Evolutionary conservation across 2,888 invertebrate species (phyloP).

Genomic region (Tetranychus truncatus): DNA sequence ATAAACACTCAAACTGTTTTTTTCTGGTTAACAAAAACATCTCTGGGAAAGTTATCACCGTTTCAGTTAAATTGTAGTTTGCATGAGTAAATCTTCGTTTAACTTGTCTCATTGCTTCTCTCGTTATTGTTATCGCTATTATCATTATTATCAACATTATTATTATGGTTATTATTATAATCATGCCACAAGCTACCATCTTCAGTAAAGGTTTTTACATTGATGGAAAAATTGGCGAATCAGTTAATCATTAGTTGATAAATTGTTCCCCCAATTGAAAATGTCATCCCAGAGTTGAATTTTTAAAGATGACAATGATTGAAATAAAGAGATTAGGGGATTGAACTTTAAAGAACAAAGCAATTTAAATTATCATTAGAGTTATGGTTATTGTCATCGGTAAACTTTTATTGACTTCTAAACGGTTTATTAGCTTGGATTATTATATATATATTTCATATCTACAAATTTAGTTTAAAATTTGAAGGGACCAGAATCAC

Average conservation of each 20-base stretch:
- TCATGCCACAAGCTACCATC: not conserved
- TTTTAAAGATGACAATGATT: no score
- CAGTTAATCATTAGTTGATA: no score
- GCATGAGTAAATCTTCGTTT: not conserved
- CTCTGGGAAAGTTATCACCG: constrained; percentile 1
- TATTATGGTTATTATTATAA: not conserved
- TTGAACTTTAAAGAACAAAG: no score
- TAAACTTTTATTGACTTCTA: no score
- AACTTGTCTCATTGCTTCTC: not conserved
- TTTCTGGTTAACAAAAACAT: not conserved
- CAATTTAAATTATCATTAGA: no score
- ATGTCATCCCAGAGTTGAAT: no score
- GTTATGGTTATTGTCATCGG: no score
- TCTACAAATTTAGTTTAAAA: not conserved
- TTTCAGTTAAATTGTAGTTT: not conserved
- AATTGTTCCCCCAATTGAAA: no score
- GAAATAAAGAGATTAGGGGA: no score
- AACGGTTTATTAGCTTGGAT: not conserved
- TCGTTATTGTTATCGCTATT: not conserved
- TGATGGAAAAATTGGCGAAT: no score
- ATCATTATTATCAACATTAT: not conserved
- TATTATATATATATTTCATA: not conserved
- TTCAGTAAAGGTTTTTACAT: no score
- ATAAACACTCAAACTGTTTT: not conserved
- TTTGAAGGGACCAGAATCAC: constrained; percentile 5